These are phyloP conservation scores for Zygogramma bicolorata DNA, from an alignment of 2,888 invertebrate genomes.

Conservation along the genomic window DNA sequence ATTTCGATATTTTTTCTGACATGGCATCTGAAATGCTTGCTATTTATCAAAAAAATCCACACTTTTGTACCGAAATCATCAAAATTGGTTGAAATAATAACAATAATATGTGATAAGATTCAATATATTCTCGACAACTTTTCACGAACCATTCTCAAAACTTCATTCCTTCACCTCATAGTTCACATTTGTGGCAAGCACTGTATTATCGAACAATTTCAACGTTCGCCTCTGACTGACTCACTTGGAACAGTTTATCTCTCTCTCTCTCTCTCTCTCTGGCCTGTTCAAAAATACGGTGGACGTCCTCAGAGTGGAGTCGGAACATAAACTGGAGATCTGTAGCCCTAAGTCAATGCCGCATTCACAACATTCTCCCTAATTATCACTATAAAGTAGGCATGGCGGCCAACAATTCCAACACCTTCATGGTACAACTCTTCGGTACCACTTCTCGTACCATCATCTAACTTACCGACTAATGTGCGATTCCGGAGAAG, in stretches of 20 bases:
- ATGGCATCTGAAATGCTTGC: too few relatives aligned
- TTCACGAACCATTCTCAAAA: too few relatives aligned
- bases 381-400: conserved; percentile 61
- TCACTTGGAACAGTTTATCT: not conserved
- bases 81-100: too few relatives aligned
- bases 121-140: too few relatives aligned
- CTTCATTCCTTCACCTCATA: too few relatives aligned
- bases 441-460: conserved; percentile 15
- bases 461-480: conserved; percentile 27
- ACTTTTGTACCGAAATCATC: too few relatives aligned
- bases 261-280: not conserved
- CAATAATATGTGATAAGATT: too few relatives aligned
- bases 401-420: conserved; percentile 55
- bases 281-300: conserved; percentile 24
- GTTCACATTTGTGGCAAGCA: too few relatives aligned
- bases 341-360: conserved; percentile 53
- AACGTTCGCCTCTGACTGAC: conserved; percentile 13
- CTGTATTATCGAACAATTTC: not conserved
- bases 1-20: too few relatives aligned
- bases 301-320: conserved; percentile 26
- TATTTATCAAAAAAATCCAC: too few relatives aligned
- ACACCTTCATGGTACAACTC: conserved; percentile 53
- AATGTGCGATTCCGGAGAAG: conserved; percentile 22
- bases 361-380: conserved; percentile 59
- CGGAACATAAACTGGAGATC: conserved; percentile 43